Evolutionary conservation across 2,797 vertebrate species (phyloP).

Genomic region (Leptatherina wallacei): DNA sequence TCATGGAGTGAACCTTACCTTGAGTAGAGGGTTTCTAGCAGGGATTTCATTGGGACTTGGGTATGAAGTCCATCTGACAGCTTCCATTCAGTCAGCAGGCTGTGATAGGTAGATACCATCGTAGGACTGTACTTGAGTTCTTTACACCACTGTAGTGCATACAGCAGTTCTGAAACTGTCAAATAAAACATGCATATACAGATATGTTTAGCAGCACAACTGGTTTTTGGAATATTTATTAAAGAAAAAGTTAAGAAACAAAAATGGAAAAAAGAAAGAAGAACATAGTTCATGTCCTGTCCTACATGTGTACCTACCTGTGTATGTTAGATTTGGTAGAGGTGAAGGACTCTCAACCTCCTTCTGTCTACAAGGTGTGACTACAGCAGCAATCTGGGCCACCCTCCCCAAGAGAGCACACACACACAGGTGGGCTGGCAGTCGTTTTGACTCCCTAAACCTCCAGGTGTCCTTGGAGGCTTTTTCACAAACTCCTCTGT

Average conservation of each 20-base stretch:
- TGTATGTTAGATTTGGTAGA: slow-evolving; percentile 76
- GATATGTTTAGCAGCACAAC: background rate
- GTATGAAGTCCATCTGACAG: slow-evolving; percentile 76
- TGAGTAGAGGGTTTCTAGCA: slow-evolving; percentile 86
- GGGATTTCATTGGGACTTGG: slow-evolving; percentile 51
- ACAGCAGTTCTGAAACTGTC: slow-evolving; percentile 91
- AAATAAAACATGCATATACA: slow-evolving; percentile 14
- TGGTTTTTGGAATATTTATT: slow-evolving; percentile 5
- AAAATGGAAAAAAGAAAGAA: background rate
- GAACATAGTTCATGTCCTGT: background rate
- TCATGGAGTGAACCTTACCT: slow-evolving; percentile 78
- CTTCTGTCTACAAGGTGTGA: slow-evolving; percentile 61
- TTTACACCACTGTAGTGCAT: slow-evolving; percentile 93
- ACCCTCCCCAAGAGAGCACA: slow-evolving; percentile 89
- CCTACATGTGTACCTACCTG: slow-evolving; percentile 77
- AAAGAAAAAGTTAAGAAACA: background rate
- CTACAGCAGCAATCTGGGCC: slow-evolving; percentile 67
- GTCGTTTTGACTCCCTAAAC: slow-evolving; percentile 71
- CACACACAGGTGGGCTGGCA: slow-evolving; percentile 90
- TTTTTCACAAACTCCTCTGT: slow-evolving; percentile 85
- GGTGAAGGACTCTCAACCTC: slow-evolving; percentile 65
- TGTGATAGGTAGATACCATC: slow-evolving; percentile 82
- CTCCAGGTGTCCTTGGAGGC: slow-evolving; percentile 80
- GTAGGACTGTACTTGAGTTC: slow-evolving; percentile 85
- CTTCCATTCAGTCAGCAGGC: slow-evolving; percentile 83